Percentiles rank a stretch among this genome's conserved stretches.
Conservation (phyloP, 2,113 vertebrate species). For the Murina feae region DNA sequence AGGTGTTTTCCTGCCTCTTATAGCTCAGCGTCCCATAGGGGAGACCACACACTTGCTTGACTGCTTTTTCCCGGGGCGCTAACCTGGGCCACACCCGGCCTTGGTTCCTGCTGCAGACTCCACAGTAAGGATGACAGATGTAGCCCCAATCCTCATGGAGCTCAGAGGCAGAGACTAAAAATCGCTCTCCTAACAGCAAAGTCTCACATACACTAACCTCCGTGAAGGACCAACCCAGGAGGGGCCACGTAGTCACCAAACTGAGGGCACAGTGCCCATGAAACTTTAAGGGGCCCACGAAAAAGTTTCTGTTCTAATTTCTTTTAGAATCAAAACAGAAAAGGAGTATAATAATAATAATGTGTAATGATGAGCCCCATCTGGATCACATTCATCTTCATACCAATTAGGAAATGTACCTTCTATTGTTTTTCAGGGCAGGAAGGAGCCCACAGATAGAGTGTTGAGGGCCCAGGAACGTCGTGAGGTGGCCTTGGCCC, state of each 20-base stretch:
- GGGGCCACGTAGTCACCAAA: fast-evolving
- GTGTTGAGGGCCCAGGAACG: not conserved
- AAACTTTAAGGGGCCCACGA: not conserved
- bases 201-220: fast-evolving
- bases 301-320: not conserved
- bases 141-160: no score
- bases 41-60: fast-evolving
- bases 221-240: fast-evolving
- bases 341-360: not conserved
- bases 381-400: not conserved
- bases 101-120: not conserved
- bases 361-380: not conserved
- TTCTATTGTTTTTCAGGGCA: not conserved
- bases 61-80: fast-evolving
- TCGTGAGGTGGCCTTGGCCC: fast-evolving
- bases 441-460: not conserved
- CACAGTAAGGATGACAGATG: fast-evolving
- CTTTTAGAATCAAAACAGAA: not conserved
- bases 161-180: not conserved
- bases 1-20: fast-evolving
- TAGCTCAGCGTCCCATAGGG: fast-evolving
- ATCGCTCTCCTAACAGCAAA: fast-evolving
- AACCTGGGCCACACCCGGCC: not conserved
- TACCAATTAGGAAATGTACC: not conserved
- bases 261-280: not conserved